Evolutionary conservation across 2,113 vertebrate genomes (phyloP).

Genomic region (Rostratula benghalensis): DNA sequence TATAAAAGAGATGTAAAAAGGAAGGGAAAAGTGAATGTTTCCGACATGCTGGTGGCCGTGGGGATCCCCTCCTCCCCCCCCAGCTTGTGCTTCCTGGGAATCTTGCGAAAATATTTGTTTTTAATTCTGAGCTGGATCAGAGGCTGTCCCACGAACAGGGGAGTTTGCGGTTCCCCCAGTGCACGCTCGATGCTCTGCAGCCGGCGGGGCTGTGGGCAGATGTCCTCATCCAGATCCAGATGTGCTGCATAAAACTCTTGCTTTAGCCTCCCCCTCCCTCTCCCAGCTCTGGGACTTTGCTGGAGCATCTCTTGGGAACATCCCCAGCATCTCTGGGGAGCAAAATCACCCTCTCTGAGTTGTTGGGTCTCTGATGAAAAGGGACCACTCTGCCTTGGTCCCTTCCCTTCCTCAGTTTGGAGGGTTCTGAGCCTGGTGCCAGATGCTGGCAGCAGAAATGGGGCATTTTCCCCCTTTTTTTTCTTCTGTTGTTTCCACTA

Average conservation of each 20-base stretch:
- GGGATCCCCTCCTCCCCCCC: background rate
- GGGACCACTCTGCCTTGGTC: rapidly evolving
- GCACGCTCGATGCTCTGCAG: background rate
- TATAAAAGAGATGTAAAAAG: background rate
- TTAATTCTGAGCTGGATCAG: background rate
- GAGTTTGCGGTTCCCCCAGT: background rate
- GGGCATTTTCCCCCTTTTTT: background rate
- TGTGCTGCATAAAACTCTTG: background rate
- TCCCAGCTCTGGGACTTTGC: rapidly evolving
- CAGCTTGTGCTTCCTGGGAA: background rate
- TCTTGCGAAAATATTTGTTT: background rate
- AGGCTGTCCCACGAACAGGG: background rate
- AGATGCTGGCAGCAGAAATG: background rate
- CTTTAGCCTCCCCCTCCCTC: background rate
- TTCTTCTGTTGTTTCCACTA: too few relatives aligned
- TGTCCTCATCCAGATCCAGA: background rate
- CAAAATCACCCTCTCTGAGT: background rate
- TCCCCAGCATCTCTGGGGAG: background rate
- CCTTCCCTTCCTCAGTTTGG: background rate
- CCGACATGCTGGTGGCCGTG: background rate
- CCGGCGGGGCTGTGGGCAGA: background rate
- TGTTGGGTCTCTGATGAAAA: background rate
- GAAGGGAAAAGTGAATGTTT: background rate
- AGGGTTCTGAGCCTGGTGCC: rapidly evolving
- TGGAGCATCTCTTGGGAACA: background rate